A percentile compares a stretch with the other conserved stretches of the same genome.
These are phyloP conservation scores for Epicauta chinensis DNA, from an alignment of 1,140 invertebrate species.

Conservation along the genomic window DNA sequence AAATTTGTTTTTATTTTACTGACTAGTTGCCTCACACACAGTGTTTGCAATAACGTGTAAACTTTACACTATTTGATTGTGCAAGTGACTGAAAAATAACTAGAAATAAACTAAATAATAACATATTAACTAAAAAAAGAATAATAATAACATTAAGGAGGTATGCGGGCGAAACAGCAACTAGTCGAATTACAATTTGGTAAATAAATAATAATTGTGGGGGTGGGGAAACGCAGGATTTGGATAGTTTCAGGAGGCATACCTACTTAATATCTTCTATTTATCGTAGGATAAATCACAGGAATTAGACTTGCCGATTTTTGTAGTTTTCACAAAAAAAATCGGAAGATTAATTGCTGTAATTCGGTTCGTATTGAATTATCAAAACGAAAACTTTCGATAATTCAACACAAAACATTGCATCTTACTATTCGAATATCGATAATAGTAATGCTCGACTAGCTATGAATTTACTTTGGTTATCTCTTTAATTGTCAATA, in stretches of 20 bases:
- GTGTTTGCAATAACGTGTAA: conserved; percentile 36
- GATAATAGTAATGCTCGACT: too few relatives aligned
- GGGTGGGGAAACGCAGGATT: not conserved
- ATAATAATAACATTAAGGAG: conserved; percentile 36
- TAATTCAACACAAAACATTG: too few relatives aligned
- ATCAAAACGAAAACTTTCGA: not conserved
- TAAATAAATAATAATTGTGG: conserved; percentile 7
- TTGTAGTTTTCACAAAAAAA: conserved; percentile 20
- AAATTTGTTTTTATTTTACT: conserved; percentile 32
- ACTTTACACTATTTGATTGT: conserved; percentile 32
- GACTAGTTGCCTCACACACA: conserved; percentile 45
- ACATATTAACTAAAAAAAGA: conserved; percentile 7
- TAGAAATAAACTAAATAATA: not conserved
- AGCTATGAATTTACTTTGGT: too few relatives aligned
- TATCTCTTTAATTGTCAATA: too few relatives aligned
- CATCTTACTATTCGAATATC: too few relatives aligned
- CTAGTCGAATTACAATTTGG: conserved; percentile 30
- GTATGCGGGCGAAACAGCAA: conserved; percentile 38
- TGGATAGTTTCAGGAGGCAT: conserved; percentile 26
- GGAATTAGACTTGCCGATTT: conserved; percentile 7
- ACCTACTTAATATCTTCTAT: conserved; percentile 36
- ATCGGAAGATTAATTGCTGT: conserved; percentile 14
- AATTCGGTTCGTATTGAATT: not conserved
- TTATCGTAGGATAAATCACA: conserved; percentile 3
- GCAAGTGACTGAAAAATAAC: conserved; percentile 23